Percentiles rank a stretch among this genome's conserved stretches.
phyloP scores from a whole-genome alignment of 2,113 vertebrate species.

The Ictalurus punctatus region DNA sequence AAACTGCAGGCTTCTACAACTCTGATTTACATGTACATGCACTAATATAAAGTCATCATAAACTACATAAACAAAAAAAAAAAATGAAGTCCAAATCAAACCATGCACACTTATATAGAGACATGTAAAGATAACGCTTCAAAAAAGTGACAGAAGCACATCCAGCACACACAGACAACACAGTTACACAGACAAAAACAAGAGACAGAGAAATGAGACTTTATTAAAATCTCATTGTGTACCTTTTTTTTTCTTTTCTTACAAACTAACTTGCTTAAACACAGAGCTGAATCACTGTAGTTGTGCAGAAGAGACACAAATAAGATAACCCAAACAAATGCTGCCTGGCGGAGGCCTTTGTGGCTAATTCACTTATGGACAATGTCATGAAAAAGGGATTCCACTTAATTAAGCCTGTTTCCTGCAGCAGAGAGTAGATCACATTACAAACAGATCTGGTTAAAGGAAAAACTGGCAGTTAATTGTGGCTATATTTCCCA shows the following conservation, averaged over 20 bases:
- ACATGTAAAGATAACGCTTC: background rate
- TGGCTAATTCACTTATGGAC: constrained; percentile 51
- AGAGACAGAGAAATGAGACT: constrained; percentile 4
- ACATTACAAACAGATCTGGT: constrained; percentile 53
- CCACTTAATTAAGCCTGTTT: constrained; percentile 55
- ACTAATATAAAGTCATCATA: constrained; percentile 30
- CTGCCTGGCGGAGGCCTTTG: constrained; percentile 45
- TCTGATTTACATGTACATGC: constrained; percentile 29
- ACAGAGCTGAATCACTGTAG: constrained; percentile 34
- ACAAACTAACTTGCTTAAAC: constrained; percentile 37
- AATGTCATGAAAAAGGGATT: constrained; percentile 56
- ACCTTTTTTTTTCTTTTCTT: constrained; percentile 21
- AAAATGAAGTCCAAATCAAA: background rate
- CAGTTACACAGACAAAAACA: background rate
- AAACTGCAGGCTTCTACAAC: constrained; percentile 21
- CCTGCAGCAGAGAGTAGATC: constrained; percentile 50
- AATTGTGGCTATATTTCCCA: constrained; percentile 45
- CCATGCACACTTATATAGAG: background rate
- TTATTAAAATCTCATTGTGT: constrained; percentile 45
- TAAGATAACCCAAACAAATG: constrained; percentile 54
- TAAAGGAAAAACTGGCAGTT: constrained; percentile 47
- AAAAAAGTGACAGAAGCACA: constrained; percentile 18
- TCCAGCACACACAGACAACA: constrained; percentile 34
- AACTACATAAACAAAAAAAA: background rate
- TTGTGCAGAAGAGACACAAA: constrained; percentile 45